Base-by-base conservation (phyloP, 2,797 vertebrate species). In the Chelidonichthys spinosus region DNA sequence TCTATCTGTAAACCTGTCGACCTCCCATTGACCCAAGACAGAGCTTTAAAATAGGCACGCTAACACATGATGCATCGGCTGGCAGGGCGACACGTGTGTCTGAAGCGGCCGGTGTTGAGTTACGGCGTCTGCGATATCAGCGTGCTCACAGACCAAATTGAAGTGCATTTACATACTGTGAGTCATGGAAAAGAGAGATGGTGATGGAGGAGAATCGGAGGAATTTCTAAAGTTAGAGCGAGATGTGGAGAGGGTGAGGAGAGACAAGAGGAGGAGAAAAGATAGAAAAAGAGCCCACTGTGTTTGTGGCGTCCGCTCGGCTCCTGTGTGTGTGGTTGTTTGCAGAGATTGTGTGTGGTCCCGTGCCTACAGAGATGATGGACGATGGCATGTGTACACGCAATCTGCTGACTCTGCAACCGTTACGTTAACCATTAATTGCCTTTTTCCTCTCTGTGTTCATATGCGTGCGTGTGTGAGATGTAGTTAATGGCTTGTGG, bases 381-480 rank as follows among this genome's bases (percentile, higher is more conserved):
- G 76, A 92, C 44, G 78, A 85, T 53, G 69, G 66, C 68, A 70
- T 78, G 77, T 77, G 83, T 76, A 70, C 69, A 70, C 44, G 11
- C 85, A 83, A 74, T 90, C 79, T 90, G 88, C 89, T 90, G 87
- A 92, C 76, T 92, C 76, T 0, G 76, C 83, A 43, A 63, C 75
- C 40, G 32, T 89, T 79, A 79, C 74, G 82, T 92, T 91, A 89
- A 88, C 86, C 78, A 86, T 92, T 89, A 87, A 91, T 83, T 74
- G 81, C 78, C 71, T 81, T 79, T 74, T 74, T 54, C 67, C 61
- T 74, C 53, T 36, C 43, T 54, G 53, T 73, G 63, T 74, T 64
- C 50, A 63, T 78, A 52, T 66, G 61, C 67, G 62, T 67, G 64
- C 68, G 69, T 50, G 74, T 68, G 80, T 64, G 67, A 53, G 33